Conservation (phyloP, 2,797 vertebrate species). For the Scarus forsteni region DNA sequence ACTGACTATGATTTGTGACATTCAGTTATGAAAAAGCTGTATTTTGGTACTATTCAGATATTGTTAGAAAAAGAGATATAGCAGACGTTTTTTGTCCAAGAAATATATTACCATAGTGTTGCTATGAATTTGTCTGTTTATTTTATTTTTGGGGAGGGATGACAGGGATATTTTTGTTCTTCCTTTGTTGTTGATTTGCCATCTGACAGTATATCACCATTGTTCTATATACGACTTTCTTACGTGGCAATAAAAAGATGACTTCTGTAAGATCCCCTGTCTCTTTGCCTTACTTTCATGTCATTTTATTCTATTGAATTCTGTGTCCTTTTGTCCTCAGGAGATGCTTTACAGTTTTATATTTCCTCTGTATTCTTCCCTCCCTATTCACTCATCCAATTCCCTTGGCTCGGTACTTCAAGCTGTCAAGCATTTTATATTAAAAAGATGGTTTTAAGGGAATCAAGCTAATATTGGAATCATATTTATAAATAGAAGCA, state of each 20-base stretch:
- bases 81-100: slow-evolving; percentile 76
- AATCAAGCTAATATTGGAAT: too few relatives aligned
- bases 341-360: slow-evolving; percentile 20
- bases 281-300: slow-evolving; percentile 43
- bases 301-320: slow-evolving; percentile 29
- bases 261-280: slow-evolving; percentile 70
- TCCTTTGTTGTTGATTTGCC: slow-evolving; percentile 91
- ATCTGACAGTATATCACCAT: slow-evolving; percentile 91
- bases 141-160: slow-evolving; percentile 83
- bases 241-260: slow-evolving; percentile 97
- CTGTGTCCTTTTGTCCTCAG: slow-evolving; percentile 28
- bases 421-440: too few relatives aligned
- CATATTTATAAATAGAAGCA: too few relatives aligned
- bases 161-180: slow-evolving; percentile 80
- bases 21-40: slow-evolving; percentile 79
- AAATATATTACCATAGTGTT: slow-evolving; percentile 82
- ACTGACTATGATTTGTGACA: slow-evolving; percentile 80
- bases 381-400: too few relatives aligned
- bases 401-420: too few relatives aligned
- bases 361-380: not conserved
- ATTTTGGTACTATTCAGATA: slow-evolving; percentile 84
- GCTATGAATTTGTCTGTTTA: slow-evolving; percentile 78
- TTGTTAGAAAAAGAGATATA: slow-evolving; percentile 78
- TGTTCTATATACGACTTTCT: slow-evolving; percentile 98
- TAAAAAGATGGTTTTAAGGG: too few relatives aligned